Conservation (phyloP, 1,140 invertebrate genomes). For the Magallana angulata region DNA sequence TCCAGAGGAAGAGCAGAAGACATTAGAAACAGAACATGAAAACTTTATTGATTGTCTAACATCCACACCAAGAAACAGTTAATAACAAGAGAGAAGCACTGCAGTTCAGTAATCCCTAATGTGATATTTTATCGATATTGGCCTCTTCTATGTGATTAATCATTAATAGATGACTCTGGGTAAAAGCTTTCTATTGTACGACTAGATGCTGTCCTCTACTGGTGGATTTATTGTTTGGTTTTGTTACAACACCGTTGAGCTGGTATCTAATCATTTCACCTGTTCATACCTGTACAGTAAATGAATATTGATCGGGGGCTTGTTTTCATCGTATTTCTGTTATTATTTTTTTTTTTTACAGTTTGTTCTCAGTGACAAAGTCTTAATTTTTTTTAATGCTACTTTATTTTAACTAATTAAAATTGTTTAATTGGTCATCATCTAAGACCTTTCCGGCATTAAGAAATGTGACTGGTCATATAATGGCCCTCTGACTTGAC, state of each 20-base stretch:
- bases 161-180: conserved; percentile 15
- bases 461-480: too few relatives aligned
- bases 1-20: background rate
- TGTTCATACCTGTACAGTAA: conserved; percentile 20
- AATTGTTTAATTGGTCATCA: too few relatives aligned
- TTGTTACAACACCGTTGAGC: background rate
- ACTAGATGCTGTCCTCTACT: background rate
- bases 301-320: conserved; percentile 2
- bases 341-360: too few relatives aligned
- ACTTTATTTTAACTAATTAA: too few relatives aligned
- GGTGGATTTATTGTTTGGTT: conserved; percentile 10
- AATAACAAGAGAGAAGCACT: background rate
- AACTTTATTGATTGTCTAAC: conserved; percentile 18
- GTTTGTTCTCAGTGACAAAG: too few relatives aligned
- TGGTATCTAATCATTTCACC: conserved; percentile 7
- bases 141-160: conserved; percentile 12
- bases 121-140: conserved; percentile 22
- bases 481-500: too few relatives aligned
- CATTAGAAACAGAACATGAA: conserved; percentile 21
- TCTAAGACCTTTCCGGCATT: too few relatives aligned
- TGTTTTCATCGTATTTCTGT: background rate
- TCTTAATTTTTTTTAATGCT: too few relatives aligned
- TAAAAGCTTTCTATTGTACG: conserved; percentile 18
- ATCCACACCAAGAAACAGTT: conserved; percentile 20
- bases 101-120: conserved; percentile 5